A percentile compares a stretch with the other conserved stretches of the same genome.
These are phyloP conservation scores for Nemopilema nomurai DNA, from an alignment of 30 jellyfish, hydroid and myxozoan species.

Conservation along the genomic window DNA sequence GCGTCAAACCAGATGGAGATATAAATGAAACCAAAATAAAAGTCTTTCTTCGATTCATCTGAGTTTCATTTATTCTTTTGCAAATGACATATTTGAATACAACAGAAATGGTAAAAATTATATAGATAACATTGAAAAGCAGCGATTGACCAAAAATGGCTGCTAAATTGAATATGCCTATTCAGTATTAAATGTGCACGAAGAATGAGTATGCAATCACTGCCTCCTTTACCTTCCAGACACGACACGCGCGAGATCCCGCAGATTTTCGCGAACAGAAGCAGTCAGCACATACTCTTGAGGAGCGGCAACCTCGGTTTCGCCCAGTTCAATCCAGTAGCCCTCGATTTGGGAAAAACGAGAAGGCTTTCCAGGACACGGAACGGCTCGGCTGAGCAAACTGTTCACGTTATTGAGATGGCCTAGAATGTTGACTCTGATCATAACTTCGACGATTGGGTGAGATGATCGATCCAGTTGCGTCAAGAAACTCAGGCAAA, in stretches of 20 bases:
- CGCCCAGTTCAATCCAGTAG: constrained; percentile 88
- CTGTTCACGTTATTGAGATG: constrained; percentile 43
- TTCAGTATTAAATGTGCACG: not conserved
- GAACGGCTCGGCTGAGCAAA: constrained; percentile 71
- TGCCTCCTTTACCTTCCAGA: constrained; percentile 80
- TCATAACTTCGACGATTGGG: constrained; percentile 76
- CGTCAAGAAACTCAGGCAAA: constrained; percentile 91
- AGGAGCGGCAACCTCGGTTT: constrained; percentile 17
- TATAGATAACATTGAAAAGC: no score
- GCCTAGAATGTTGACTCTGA: constrained; percentile 68
- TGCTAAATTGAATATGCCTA: no score
- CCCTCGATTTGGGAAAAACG: constrained; percentile 72
- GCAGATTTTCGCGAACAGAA: constrained; percentile 86
- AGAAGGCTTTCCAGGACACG: constrained; percentile 66
- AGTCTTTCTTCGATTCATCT: no score
- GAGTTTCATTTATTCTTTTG: no score
- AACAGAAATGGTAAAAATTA: no score
- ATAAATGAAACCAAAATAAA: no score
- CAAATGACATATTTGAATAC: no score
- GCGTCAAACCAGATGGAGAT: no score
- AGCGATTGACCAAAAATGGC: no score
- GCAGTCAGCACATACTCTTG: constrained; percentile 77
- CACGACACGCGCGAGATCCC: constrained; percentile 91
- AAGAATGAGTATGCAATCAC: not conserved
- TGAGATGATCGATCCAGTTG: constrained; percentile 88